A percentile compares a stretch with the other conserved stretches of the same genome.
Evolutionary conservation across 2,113 vertebrate genomes (phyloP).

Genomic region (Chlamydotis undulata): DNA sequence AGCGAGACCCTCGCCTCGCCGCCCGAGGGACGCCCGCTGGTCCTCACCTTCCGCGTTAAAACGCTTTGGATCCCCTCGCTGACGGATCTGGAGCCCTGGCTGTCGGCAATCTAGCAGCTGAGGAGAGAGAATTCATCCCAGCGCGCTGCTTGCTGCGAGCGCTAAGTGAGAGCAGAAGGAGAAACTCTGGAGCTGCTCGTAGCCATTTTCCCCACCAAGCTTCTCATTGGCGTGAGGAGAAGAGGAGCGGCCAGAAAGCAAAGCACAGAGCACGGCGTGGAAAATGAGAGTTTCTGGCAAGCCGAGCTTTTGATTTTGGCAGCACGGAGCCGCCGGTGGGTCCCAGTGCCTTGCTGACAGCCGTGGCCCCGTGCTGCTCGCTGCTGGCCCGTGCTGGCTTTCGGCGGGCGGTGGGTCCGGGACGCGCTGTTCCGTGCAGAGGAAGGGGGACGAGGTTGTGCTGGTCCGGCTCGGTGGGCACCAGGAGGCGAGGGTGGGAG

Average conservation of each 20-base stretch:
- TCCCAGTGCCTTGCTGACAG: not conserved
- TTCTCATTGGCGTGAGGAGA: not conserved
- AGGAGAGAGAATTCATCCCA: not conserved
- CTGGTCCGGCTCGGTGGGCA: not conserved
- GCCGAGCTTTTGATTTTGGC: not conserved
- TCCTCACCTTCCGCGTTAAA: not conserved
- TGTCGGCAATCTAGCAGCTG: not conserved
- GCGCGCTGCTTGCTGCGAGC: not conserved
- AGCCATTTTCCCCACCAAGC: not conserved
- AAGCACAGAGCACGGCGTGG: accelerated
- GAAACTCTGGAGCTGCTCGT: not conserved
- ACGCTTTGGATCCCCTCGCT: not conserved
- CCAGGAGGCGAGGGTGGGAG: not conserved
- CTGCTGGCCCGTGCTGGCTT: not conserved
- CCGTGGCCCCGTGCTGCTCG: not conserved
- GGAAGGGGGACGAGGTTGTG: not conserved
- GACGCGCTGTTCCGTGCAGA: not conserved
- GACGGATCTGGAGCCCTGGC: not conserved
- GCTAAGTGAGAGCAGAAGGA: not conserved
- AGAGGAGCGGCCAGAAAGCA: not conserved
- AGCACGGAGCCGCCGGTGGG: not conserved
- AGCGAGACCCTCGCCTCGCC: not conserved
- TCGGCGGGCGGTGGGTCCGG: accelerated
- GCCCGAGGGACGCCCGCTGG: not conserved
- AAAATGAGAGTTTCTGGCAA: not conserved